phyloP scores from a whole-genome alignment of 2,797 vertebrate species.

The Chromobotia macracanthus region DNA sequence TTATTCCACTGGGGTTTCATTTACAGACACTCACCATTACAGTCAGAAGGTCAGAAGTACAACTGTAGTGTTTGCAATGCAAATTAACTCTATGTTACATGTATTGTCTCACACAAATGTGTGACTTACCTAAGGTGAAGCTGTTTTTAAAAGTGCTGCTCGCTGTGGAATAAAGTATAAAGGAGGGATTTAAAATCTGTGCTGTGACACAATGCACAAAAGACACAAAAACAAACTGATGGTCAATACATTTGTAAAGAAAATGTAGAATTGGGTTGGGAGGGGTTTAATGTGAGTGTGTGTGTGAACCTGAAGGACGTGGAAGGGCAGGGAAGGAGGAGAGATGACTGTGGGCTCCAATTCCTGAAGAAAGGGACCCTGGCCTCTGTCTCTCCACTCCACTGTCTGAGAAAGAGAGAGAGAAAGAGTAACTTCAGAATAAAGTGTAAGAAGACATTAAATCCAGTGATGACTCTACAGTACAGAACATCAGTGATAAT shows the following conservation, averaged over 20 bases:
- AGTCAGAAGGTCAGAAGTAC: conserved; percentile 14
- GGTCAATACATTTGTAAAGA: not conserved
- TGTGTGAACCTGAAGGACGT: conserved; percentile 74
- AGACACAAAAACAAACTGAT: no score
- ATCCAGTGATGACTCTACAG: not conserved
- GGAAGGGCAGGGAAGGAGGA: conserved; percentile 81
- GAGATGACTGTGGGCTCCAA: conserved; percentile 71
- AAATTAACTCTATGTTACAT: conserved; percentile 60
- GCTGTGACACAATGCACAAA: conserved; percentile 37
- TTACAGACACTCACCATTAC: conserved; percentile 6
- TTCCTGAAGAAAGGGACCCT: conserved; percentile 72
- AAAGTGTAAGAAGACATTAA: not conserved
- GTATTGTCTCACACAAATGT: conserved; percentile 5
- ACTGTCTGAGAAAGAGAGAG: conserved; percentile 66
- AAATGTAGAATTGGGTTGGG: not conserved
- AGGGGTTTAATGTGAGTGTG: not conserved
- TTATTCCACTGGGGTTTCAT: conserved; percentile 18
- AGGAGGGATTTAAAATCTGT: conserved; percentile 37
- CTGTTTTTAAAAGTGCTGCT: conserved; percentile 88
- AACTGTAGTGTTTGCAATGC: conserved; percentile 42
- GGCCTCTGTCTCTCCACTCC: conserved; percentile 79
- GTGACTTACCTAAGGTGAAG: conserved; percentile 86
- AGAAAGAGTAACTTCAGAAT: not conserved
- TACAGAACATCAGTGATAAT: not conserved
- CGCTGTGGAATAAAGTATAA: conserved; percentile 69